These are phyloP conservation scores for Bubalus kerabau DNA, from an alignment of 2,113 vertebrate genomes.

Conservation along the genomic window DNA sequence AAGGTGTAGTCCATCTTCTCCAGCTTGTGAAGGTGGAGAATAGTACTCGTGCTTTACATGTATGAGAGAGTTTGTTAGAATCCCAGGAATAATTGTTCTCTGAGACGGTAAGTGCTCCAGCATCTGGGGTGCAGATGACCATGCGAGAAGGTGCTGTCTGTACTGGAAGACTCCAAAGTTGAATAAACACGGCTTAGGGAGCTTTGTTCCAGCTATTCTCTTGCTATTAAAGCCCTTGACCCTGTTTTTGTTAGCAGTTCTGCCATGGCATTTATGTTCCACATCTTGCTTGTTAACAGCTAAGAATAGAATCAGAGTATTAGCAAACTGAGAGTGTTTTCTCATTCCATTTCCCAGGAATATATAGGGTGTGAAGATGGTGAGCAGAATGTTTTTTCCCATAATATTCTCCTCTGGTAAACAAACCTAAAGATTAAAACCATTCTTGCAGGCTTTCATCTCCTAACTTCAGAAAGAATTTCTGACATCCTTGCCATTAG, in stretches of 20 bases:
- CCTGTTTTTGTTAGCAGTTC: conserved; percentile 21
- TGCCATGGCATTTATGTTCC: neutral
- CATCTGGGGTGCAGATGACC: neutral
- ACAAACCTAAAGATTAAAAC: conserved; percentile 41
- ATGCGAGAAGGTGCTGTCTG: neutral
- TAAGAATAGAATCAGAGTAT: conserved; percentile 44
- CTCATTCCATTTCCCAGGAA: conserved; percentile 6
- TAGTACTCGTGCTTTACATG: neutral
- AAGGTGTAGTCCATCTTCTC: neutral
- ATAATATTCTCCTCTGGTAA: neutral
- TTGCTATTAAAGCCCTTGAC: neutral
- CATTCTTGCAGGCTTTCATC: conserved; percentile 40
- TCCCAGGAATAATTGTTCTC: neutral
- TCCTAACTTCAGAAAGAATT: conserved; percentile 41
- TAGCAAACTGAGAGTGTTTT: neutral
- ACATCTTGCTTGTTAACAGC: conserved; percentile 21
- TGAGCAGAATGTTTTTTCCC: neutral
- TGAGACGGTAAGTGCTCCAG: neutral
- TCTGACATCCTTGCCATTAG: neutral
- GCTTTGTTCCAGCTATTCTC: neutral
- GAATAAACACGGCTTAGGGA: neutral
- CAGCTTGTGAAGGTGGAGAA: neutral
- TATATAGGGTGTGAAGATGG: conserved; percentile 26
- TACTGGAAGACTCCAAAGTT: neutral
- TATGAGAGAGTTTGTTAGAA: neutral